phyloP scores from a whole-genome alignment of 2,797 vertebrate species.

The Lutjanus campechanus region DNA sequence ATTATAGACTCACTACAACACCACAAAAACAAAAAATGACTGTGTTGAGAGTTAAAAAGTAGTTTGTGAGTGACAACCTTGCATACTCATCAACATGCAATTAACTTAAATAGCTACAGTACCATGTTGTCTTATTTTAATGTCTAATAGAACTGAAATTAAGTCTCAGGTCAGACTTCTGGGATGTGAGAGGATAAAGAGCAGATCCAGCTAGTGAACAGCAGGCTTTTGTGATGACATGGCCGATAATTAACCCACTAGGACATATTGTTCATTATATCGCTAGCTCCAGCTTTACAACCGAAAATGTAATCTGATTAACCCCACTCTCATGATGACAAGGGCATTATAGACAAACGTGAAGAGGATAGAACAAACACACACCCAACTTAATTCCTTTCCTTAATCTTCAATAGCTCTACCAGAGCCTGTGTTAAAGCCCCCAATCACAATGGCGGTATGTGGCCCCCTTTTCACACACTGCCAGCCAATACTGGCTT shows the following conservation, averaged over 20 bases:
- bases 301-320: constrained; percentile 82
- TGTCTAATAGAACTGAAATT: constrained; percentile 45
- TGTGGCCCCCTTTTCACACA: constrained; percentile 13
- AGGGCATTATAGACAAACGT: constrained; percentile 72
- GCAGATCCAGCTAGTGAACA: constrained; percentile 66
- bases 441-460: background rate
- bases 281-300: constrained; percentile 68
- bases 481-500: constrained; percentile 2
- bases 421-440: constrained; percentile 31
- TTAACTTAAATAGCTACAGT: constrained; percentile 38
- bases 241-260: constrained; percentile 59
- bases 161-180: constrained; percentile 48
- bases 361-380: constrained; percentile 61
- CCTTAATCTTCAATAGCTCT: constrained; percentile 66
- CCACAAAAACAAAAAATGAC: constrained; percentile 1
- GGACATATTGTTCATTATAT: constrained; percentile 71
- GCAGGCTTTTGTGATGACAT: constrained; percentile 65
- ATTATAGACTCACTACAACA: background rate
- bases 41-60: background rate
- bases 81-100: constrained; percentile 1
- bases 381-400: constrained; percentile 66
- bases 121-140: constrained; percentile 32
- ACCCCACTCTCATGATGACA: constrained; percentile 67
- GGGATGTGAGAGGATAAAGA: constrained; percentile 65
- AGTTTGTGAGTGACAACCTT: constrained; percentile 14